Evolutionary conservation across 2,113 vertebrate species (phyloP).

Genomic region (Tetraodon nigroviridis): DNA sequence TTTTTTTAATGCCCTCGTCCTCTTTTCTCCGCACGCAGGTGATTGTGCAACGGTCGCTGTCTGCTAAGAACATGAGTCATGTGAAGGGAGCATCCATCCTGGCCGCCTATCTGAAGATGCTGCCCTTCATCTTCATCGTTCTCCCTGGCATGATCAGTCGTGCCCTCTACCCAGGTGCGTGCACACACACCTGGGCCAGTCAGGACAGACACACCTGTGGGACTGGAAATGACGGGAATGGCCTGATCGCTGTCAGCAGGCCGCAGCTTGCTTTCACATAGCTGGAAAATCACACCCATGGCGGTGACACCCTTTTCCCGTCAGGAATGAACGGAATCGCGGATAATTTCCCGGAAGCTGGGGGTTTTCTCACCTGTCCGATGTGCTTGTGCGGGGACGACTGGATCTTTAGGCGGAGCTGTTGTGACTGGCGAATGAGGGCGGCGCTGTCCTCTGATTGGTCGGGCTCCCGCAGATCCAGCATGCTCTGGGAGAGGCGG

Average conservation of each 20-base stretch:
- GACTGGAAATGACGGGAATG: background rate
- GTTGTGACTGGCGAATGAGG: slow-evolving; percentile 57
- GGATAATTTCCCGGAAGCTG: background rate
- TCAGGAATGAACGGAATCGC: background rate
- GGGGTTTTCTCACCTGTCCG: slow-evolving; percentile 57
- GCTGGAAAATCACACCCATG: slow-evolving; percentile 42
- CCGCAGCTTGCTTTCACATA: slow-evolving; percentile 33
- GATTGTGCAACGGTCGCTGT: slow-evolving; percentile 86
- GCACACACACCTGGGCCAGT: slow-evolving; percentile 9
- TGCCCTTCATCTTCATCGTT: slow-evolving; percentile 86
- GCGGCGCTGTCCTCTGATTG: slow-evolving; percentile 35
- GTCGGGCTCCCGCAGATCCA: slow-evolving; percentile 65
- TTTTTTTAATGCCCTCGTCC: background rate
- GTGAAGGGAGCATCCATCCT: slow-evolving; percentile 87
- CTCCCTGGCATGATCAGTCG: slow-evolving; percentile 94
- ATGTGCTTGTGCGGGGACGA: slow-evolving; percentile 51
- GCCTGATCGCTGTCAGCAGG: slow-evolving; percentile 24
- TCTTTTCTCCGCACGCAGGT: slow-evolving; percentile 68
- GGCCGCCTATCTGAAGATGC: slow-evolving; percentile 88
- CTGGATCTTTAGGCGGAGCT: slow-evolving; percentile 38
- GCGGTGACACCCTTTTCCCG: slow-evolving; percentile 11
- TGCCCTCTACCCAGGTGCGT: slow-evolving; percentile 85
- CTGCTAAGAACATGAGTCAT: slow-evolving; percentile 86
- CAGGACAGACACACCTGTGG: background rate
- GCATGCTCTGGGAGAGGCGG: slow-evolving; percentile 77